Conservation (phyloP, 2,797 vertebrate genomes). For the Morus bassanus region DNA sequence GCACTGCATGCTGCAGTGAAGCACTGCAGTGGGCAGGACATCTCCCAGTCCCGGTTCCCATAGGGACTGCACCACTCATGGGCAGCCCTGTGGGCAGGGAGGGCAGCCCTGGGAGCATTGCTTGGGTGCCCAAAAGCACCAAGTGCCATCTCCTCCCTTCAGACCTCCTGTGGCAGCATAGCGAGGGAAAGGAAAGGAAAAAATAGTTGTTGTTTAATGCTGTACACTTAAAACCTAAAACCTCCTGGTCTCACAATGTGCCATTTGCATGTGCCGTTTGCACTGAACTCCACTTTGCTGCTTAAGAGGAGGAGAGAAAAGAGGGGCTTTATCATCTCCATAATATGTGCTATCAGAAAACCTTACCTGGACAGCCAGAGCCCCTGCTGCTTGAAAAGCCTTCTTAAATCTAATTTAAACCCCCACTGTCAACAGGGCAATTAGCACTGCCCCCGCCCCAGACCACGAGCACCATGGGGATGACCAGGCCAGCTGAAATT, state of each 20-base stretch:
- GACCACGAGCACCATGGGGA: background rate
- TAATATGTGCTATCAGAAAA: background rate
- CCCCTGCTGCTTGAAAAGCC: background rate
- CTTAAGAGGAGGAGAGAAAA: background rate
- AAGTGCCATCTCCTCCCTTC: background rate
- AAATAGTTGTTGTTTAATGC: background rate
- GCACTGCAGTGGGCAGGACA: accelerated
- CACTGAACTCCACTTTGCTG: background rate
- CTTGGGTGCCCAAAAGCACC: background rate
- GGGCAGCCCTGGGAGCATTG: background rate
- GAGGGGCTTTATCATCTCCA: background rate
- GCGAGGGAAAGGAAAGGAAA: background rate
- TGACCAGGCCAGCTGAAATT: background rate
- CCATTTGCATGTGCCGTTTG: background rate
- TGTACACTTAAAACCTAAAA: background rate
- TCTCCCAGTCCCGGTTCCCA: accelerated
- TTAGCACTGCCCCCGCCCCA: background rate
- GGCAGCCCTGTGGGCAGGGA: background rate
- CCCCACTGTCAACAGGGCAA: background rate
- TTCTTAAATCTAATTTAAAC: constrained; percentile 33
- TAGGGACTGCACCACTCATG: accelerated
- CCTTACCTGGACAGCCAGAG: background rate
- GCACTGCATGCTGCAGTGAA: background rate
- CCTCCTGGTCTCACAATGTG: background rate
- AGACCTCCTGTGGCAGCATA: background rate